Base-by-base conservation (phyloP, 2,797 vertebrate genomes). In the Heliangelus exortis region DNA sequence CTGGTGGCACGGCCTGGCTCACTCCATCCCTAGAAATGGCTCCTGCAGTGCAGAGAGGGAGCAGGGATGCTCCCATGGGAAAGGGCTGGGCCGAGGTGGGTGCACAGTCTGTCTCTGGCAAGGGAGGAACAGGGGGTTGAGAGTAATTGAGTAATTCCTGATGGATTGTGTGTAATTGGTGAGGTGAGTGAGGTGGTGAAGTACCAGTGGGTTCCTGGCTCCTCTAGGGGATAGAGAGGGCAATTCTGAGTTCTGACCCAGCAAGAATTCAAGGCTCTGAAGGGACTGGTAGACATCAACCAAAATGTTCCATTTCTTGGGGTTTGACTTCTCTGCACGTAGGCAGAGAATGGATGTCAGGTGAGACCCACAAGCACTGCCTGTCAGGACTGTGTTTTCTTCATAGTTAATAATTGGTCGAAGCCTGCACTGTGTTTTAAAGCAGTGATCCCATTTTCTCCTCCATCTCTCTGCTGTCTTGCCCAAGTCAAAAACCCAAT, bases 91-190 rank as follows among this genome's bases (percentile, higher is more conserved):
- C 6, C 6, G 39, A 39, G 75, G 16, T 58, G 80, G 34, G 28
- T 34, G 47, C 5, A 15, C 39, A 69, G n/a, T 6, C 58, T 1
- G 0, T 26, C 16, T 29, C 22, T 0, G 4, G 5, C n/a, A 45
- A 45, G 26, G 31, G 19, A 34, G 57, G 39, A 72, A 16, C 26
- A n/a, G 79, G 9, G 14, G 3, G 2, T 20, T 26, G 12, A 41
- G 39, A 41, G 39, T 41, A 36, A 36, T 12, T 28, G 25, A 50
- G 26, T 2, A 6, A 31, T 53, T 76, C 51, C 47, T 69, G 25
- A 22, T 41, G 72, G n/a, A 5, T 5, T 57, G 28, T 21, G 39
- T 76, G 73, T 10, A 21, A 61, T 20, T 0, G 0, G 5, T 65
- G 77, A 28, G 41, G 39, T 51, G 48, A 71, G 9, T 2, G 61